Conservation (phyloP, 2,113 vertebrate genomes). For the Ceyx cyanopectus region DNA sequence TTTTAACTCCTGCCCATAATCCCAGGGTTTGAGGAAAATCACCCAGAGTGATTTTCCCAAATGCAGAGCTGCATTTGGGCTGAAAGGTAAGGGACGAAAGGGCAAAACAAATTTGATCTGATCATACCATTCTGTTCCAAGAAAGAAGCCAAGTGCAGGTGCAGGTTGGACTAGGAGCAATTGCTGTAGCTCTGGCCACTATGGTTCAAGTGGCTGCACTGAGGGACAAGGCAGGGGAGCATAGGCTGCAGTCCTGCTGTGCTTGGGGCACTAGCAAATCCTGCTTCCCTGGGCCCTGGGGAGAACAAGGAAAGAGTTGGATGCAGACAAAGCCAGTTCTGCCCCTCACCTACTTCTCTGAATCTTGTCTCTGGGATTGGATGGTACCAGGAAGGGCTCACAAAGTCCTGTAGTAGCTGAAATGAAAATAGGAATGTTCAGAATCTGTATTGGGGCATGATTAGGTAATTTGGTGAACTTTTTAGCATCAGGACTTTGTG, state of each 20-base stretch:
- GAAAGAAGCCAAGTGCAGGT: neutral
- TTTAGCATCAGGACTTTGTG: neutral
- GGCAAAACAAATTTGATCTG: neutral
- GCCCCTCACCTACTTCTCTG: neutral
- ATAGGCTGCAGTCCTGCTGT: fast-evolving
- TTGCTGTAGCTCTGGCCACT: neutral
- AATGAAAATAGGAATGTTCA: neutral
- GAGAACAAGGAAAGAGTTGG: neutral
- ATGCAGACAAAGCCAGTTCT: neutral
- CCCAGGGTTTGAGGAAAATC: neutral
- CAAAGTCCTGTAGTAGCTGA: neutral
- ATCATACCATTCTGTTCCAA: neutral
- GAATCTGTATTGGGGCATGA: neutral
- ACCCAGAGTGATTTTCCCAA: neutral
- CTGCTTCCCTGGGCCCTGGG: neutral
- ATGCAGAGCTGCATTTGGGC: neutral
- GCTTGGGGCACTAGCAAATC: neutral
- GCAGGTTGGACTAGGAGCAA: neutral
- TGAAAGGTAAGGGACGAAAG: neutral
- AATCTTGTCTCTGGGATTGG: neutral
- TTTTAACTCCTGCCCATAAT: neutral
- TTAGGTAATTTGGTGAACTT: neutral
- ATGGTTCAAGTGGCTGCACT: neutral
- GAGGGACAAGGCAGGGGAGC: neutral
- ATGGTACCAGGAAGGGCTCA: neutral